Evolutionary conservation across 1,140 invertebrate genomes (phyloP).

Genomic region (Apolygus lucorum): DNA sequence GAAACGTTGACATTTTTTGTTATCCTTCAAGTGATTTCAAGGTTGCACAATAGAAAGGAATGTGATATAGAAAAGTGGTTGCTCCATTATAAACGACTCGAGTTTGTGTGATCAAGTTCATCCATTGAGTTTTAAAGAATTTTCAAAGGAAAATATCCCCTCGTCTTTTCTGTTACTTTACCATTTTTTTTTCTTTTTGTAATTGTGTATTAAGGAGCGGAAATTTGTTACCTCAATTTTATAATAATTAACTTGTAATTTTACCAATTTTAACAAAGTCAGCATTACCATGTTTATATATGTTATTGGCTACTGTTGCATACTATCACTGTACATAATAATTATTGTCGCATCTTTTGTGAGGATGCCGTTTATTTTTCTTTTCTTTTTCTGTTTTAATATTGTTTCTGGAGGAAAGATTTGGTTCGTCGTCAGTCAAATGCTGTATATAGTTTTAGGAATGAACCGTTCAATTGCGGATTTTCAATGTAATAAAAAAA

Average conservation of each 20-base stretch:
- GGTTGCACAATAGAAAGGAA: no score
- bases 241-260: constrained; percentile 30
- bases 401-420: constrained; percentile 26
- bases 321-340: no score
- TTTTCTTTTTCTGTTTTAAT: constrained; percentile 13
- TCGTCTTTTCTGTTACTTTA: no score
- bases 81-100: no score
- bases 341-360: no score
- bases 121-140: no score
- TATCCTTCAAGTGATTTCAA: no score
- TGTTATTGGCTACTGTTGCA: background rate
- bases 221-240: constrained; percentile 33
- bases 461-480: background rate
- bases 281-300: constrained; percentile 32
- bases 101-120: no score
- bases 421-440: background rate
- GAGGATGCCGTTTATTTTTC: constrained; percentile 23
- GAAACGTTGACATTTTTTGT: no score
- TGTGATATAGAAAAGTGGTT: no score
- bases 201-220: constrained; percentile 31
- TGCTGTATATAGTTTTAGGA: constrained; percentile 8
- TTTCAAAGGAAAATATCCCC: no score
- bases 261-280: constrained; percentile 31
- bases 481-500: constrained; percentile 19
- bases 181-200: no score